Percentiles rank a stretch among this genome's conserved stretches.
Conservation (phyloP, 37 sponge, comb jelly and placozoan genomes). For the Crambe crambe region DNA sequence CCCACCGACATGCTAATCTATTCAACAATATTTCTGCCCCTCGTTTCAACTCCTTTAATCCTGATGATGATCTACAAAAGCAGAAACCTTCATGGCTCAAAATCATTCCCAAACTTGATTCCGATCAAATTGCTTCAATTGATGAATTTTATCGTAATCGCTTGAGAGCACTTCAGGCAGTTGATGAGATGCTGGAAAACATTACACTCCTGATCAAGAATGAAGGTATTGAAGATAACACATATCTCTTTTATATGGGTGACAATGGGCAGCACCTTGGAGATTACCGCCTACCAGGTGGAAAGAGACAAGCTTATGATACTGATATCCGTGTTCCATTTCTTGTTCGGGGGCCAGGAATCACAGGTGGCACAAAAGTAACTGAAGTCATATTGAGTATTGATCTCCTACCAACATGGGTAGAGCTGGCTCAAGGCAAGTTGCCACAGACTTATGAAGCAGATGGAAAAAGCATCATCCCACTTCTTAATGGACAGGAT, state of each 20-base stretch:
- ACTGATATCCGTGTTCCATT: conserved; percentile 74
- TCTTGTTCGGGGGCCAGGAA: conserved; percentile 69
- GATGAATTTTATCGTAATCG: conserved; percentile 63
- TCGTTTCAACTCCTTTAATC: conserved; percentile 63
- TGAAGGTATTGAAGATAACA: conserved; percentile 41
- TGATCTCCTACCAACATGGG: conserved; percentile 75
- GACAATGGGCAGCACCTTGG: conserved; percentile 82
- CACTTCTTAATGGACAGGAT: conserved; percentile 15
- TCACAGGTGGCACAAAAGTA: conserved; percentile 43
- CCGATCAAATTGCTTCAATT: conserved; percentile 23
- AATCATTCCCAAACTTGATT: conserved; percentile 37
- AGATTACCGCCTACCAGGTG: conserved; percentile 66
- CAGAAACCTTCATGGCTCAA: conserved; percentile 79
- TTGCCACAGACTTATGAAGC: conserved; percentile 14
- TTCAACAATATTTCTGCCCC: conserved; percentile 64
- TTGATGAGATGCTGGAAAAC: conserved; percentile 69
- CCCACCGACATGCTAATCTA: conserved; percentile 54
- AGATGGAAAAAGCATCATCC: conserved; percentile 64
- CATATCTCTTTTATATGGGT: conserved; percentile 75
- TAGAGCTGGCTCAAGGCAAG: conserved; percentile 40
- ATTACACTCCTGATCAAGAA: conserved; percentile 26
- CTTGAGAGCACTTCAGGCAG: conserved; percentile 60
- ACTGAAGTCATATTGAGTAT: conserved; percentile 62
- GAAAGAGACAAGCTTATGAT: conserved; percentile 77
- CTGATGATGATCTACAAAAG: conserved; percentile 42